Conservation (phyloP, 2,888 invertebrate species). For the Cryptocephalus moraei region DNA sequence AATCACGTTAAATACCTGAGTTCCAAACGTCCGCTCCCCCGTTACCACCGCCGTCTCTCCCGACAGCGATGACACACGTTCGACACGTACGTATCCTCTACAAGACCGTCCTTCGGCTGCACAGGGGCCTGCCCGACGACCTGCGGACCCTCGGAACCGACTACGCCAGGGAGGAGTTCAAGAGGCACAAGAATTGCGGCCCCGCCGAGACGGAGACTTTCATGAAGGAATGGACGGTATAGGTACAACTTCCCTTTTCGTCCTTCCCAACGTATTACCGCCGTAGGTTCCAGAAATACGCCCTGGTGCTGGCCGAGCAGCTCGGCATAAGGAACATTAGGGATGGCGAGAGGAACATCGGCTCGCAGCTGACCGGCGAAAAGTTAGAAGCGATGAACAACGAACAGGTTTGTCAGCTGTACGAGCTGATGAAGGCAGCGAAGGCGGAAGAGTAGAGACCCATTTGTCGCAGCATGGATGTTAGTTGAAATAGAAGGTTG, state of each 20-base stretch:
- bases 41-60: too few relatives aligned
- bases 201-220: conserved; percentile 63
- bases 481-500: too few relatives aligned
- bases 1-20: too few relatives aligned
- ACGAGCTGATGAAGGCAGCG: conserved; percentile 70
- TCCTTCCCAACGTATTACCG: conserved; percentile 1
- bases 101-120: conserved; percentile 50
- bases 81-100: conserved; percentile 46
- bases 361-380: conserved; percentile 49
- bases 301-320: conserved; percentile 62
- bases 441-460: conserved; percentile 13
- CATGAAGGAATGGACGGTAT: conserved; percentile 82
- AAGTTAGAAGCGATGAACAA: conserved; percentile 63
- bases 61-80: conserved; percentile 29
- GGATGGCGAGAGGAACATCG: conserved; percentile 49
- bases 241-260: conserved; percentile 18
- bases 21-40: too few relatives aligned
- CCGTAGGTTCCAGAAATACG: conserved; percentile 56
- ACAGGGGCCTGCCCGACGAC: conserved; percentile 47
- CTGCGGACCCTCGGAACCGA: conserved; percentile 46
- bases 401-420: conserved; percentile 76
- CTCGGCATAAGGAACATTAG: conserved; percentile 42
- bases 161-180: conserved; percentile 64
- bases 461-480: too few relatives aligned
- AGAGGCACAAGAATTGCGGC: conserved; percentile 66